These are phyloP conservation scores for Scaeva pyrastri DNA, from an alignment of 2,888 invertebrate species.

Conservation along the genomic window DNA sequence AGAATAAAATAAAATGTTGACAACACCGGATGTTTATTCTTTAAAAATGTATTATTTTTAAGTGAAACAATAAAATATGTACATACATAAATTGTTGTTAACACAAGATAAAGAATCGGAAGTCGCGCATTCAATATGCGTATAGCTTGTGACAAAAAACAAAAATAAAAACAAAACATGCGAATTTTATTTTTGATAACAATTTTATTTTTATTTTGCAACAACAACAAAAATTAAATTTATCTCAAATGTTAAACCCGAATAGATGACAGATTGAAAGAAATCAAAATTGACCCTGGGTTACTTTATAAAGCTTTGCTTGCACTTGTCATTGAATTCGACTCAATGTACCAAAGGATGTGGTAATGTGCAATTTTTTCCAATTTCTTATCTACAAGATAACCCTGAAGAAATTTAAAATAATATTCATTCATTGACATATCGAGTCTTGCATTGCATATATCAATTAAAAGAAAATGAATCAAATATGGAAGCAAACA, in stretches of 20 bases:
- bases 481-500: too few species aligned
- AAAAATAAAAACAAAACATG: neutral
- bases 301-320: too few species aligned
- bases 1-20: neutral
- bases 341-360: too few species aligned
- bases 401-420: too few species aligned
- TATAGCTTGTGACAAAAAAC: neutral
- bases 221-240: neutral
- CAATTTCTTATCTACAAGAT: too few species aligned
- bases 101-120: constrained; percentile 11
- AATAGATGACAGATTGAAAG: neutral
- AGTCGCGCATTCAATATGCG: constrained; percentile 2
- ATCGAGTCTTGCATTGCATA: too few species aligned
- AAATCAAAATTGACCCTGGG: neutral
- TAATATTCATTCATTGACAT: too few species aligned
- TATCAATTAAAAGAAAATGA: too few species aligned
- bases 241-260: neutral
- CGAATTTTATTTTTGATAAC: neutral
- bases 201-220: neutral
- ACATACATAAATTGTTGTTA: neutral
- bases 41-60: neutral
- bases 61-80: neutral
- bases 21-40: constrained; percentile 13
- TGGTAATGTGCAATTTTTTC: too few species aligned
- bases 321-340: too few species aligned